A percentile compares a stretch with the other conserved stretches of the same genome.
Evolutionary conservation across 2,113 vertebrate genomes (phyloP).

Genomic region (Ailurus styani): DNA sequence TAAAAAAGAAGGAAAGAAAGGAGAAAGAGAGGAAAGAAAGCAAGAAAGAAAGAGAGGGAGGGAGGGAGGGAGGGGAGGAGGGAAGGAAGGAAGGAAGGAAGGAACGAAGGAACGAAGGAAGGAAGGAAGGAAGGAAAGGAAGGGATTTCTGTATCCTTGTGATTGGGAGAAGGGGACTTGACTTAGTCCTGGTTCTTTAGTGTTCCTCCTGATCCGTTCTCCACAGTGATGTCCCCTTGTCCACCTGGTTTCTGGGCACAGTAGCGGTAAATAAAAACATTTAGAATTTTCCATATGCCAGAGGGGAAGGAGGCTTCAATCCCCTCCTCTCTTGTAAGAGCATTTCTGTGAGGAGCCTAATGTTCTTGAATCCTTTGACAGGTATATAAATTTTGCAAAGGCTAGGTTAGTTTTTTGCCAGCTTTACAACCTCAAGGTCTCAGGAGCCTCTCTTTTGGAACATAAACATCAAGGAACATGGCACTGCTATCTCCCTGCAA

Average conservation of each 20-base stretch:
- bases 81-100: too few relatives aligned
- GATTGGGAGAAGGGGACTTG: not conserved
- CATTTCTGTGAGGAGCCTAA: not conserved
- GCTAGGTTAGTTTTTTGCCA: not conserved
- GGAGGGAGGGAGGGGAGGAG: too few relatives aligned
- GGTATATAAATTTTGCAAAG: not conserved
- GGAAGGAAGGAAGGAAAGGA: too few relatives aligned
- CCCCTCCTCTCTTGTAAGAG: not conserved
- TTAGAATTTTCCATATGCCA: not conserved
- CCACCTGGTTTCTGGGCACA: not conserved
- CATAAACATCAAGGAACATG: not conserved
- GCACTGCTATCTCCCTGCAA: not conserved
- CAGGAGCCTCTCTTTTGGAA: not conserved
- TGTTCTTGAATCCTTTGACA: not conserved
- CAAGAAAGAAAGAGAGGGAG: too few relatives aligned
- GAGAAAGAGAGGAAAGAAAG: too few relatives aligned
- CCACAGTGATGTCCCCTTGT: not conserved
- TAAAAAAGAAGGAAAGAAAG: too few relatives aligned
- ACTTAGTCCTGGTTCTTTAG: not conserved
- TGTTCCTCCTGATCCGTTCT: not conserved
- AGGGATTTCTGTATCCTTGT: not conserved
- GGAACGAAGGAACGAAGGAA: too few relatives aligned
- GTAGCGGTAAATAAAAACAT: not conserved
- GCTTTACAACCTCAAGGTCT: not conserved
- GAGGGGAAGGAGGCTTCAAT: not conserved